Evolutionary conservation across 2,888 invertebrate genomes (phyloP).

Genomic region (Steromphala cineraria): DNA sequence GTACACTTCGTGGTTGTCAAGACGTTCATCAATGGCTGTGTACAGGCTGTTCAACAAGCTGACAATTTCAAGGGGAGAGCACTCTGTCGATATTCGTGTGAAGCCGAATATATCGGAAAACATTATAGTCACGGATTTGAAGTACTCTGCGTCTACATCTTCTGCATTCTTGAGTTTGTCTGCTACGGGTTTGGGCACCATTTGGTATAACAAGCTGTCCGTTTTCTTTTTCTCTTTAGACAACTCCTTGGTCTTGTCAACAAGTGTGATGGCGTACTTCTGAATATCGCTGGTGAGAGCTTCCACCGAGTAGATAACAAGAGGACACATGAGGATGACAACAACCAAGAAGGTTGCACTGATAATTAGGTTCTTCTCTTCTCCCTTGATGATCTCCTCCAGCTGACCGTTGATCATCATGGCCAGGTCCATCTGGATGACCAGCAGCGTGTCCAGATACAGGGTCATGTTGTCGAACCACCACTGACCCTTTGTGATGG

Average conservation of each 20-base stretch:
- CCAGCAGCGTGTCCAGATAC: conserved; percentile 87
- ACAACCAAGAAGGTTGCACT: conserved; percentile 79
- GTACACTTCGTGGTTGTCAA: conserved; percentile 54
- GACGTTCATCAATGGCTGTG: conserved; percentile 49
- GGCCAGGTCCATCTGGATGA: conserved; percentile 79
- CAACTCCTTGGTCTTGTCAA: conserved; percentile 57
- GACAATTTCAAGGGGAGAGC: conserved; percentile 52
- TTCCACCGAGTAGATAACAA: conserved; percentile 60
- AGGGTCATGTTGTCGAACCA: conserved; percentile 90
- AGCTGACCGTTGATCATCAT: conserved; percentile 47
- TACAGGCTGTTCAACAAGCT: conserved; percentile 53
- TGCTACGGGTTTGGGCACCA: conserved; percentile 57
- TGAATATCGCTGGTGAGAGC: conserved; percentile 62
- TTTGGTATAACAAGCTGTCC: conserved; percentile 55
- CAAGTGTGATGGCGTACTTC: conserved; percentile 62
- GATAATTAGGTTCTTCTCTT: conserved; percentile 72
- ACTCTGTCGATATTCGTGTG: conserved; percentile 41
- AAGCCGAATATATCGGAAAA: conserved; percentile 58
- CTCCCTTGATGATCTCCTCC: conserved; percentile 70
- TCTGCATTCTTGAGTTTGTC: conserved; percentile 48
- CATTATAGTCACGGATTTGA: conserved; percentile 56
- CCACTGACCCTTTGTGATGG: conserved; percentile 77
- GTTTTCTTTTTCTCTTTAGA: conserved; percentile 52
- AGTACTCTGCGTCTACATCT: conserved; percentile 55
- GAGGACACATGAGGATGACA: conserved; percentile 62